A percentile compares a stretch with the other conserved stretches of the same genome.
Conservation (phyloP, 2,888 invertebrate species). For the Callimorpha dominula region DNA sequence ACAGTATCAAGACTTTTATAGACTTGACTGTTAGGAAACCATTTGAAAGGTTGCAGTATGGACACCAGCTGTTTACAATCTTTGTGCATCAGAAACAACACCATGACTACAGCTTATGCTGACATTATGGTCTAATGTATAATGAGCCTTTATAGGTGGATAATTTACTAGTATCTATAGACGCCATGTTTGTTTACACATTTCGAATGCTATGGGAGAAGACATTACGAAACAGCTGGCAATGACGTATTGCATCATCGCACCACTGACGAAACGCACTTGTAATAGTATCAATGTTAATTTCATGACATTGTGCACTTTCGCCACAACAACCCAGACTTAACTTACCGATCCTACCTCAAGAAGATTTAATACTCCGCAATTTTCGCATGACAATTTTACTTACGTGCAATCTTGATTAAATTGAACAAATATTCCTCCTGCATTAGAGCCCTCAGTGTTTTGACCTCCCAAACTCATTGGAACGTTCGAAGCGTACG, state of each 20-base stretch:
- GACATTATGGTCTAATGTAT: neutral
- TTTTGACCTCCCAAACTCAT: constrained; percentile 93
- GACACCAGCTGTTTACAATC: neutral
- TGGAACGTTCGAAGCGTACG: constrained; percentile 87
- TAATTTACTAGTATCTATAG: constrained; percentile 33
- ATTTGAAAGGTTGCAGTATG: neutral
- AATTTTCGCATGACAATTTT: constrained; percentile 20
- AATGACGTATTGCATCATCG: constrained; percentile 83
- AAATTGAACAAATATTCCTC: constrained; percentile 97
- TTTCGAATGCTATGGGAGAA: constrained; percentile 43
- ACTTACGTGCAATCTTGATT: constrained; percentile 99
- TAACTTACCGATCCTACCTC: neutral
- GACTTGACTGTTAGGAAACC: neutral
- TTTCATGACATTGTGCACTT: constrained; percentile 61
- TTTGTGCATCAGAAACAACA: neutral
- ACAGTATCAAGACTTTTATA: neutral
- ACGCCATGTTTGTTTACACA: constrained; percentile 70
- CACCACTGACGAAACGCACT: constrained; percentile 51
- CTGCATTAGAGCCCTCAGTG: constrained; percentile 91
- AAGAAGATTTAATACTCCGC: neutral
- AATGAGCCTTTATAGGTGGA: constrained; percentile 1
- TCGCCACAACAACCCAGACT: constrained; percentile 38
- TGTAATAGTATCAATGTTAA: constrained; percentile 54
- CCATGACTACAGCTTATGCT: neutral
- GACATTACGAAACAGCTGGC: constrained; percentile 74